A percentile compares a stretch with the other conserved stretches of the same genome.
Evolutionary conservation across 2,113 vertebrate genomes (phyloP).

Genomic region (Passer montanus): DNA sequence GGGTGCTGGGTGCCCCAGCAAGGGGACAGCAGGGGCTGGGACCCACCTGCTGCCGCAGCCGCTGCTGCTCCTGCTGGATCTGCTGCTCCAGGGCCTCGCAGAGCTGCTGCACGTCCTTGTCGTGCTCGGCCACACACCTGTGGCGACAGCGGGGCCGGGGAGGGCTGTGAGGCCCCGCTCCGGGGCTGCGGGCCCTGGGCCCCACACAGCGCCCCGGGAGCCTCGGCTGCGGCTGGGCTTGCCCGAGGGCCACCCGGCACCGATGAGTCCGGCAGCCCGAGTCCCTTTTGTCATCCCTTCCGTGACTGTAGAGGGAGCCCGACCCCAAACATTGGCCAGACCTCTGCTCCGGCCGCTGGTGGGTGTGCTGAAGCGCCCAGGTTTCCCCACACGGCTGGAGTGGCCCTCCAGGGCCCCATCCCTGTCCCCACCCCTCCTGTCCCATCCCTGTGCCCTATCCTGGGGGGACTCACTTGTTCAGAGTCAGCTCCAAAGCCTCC

Average conservation of each 20-base stretch:
- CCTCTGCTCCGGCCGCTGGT: background rate
- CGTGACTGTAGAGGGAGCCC: constrained; percentile 19
- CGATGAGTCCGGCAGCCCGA: background rate
- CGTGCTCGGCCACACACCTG: constrained; percentile 72
- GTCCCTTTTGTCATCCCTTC: background rate
- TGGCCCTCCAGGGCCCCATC: background rate
- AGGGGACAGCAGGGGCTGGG: background rate
- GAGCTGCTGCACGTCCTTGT: constrained; percentile 70
- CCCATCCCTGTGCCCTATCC: rapidly evolving
- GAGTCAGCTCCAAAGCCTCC: constrained; percentile 62
- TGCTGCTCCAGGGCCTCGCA: constrained; percentile 76
- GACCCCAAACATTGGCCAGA: background rate
- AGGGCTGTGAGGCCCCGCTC: background rate
- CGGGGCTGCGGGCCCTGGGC: background rate
- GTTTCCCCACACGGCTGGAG: background rate
- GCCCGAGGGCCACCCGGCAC: background rate
- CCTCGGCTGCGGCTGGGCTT: background rate
- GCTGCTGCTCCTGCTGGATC: constrained; percentile 63
- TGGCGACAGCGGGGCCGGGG: background rate
- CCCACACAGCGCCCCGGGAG: background rate
- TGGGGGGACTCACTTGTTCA: constrained; percentile 70
- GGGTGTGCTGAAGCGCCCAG: background rate
- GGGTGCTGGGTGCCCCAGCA: background rate
- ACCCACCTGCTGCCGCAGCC: constrained; percentile 68
- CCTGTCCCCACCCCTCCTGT: background rate